A percentile compares a stretch with the other conserved stretches of the same genome.
phyloP scores from a whole-genome alignment of 2,113 vertebrate species.

The Corvus cornix region DNA sequence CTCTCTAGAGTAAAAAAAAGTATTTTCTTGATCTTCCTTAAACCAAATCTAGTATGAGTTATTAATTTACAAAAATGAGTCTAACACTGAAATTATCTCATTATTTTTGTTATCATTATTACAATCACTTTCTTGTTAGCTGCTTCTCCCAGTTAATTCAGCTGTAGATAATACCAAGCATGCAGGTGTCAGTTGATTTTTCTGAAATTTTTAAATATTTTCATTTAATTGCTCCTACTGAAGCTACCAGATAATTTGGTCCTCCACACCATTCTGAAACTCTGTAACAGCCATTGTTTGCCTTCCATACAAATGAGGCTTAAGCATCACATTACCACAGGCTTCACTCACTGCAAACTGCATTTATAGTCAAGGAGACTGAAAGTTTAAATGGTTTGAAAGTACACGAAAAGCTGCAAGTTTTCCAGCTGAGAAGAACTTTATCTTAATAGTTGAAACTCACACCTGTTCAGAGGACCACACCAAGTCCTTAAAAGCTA shows the following conservation, averaged over 20 bases:
- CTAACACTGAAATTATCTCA: neutral
- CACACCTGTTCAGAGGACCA: neutral
- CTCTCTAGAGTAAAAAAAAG: neutral
- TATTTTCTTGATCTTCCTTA: neutral
- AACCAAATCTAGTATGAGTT: neutral
- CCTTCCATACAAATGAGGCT: neutral
- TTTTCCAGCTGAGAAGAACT: neutral
- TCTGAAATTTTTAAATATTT: neutral
- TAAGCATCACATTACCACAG: neutral
- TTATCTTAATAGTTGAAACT: constrained; percentile 11
- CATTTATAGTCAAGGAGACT: neutral
- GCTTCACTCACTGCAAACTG: neutral
- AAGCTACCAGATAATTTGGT: neutral
- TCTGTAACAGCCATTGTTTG: neutral
- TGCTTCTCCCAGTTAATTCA: neutral
- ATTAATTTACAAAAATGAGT: neutral
- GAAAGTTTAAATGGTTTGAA: neutral
- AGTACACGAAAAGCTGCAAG: neutral
- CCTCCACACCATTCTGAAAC: neutral
- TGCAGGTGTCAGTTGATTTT: neutral
- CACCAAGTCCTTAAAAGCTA: neutral
- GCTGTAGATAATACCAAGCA: neutral
- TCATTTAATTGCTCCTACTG: neutral
- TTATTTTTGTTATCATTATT: neutral
- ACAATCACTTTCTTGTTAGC: neutral